These are phyloP conservation scores for Serranus cabrilla DNA, from an alignment of 2,797 vertebrate species.

Conservation along the genomic window DNA sequence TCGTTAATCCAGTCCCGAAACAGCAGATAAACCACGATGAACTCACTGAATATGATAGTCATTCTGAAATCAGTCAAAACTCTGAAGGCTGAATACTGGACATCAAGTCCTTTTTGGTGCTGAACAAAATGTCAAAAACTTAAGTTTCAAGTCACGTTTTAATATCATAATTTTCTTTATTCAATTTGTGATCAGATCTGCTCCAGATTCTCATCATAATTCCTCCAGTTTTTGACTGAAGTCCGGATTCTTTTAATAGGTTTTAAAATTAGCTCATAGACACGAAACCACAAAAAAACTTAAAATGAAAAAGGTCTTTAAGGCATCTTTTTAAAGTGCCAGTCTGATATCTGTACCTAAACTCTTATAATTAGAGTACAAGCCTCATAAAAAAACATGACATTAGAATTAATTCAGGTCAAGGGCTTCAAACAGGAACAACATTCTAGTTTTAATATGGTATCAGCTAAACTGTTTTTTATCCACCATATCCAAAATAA, in stretches of 20 bases:
- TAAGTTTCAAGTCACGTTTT: too few relatives aligned
- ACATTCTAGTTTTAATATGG: background rate
- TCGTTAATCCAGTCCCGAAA: background rate
- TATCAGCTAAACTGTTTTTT: background rate
- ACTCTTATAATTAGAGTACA: background rate
- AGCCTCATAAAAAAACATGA: background rate
- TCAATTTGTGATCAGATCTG: background rate
- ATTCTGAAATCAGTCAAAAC: background rate
- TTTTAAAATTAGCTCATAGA: too few relatives aligned
- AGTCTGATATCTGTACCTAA: too few relatives aligned
- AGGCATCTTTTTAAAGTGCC: too few relatives aligned
- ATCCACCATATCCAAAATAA: background rate
- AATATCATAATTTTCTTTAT: background rate
- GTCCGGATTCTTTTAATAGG: too few relatives aligned
- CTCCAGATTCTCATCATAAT: background rate
- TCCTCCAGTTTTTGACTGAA: too few relatives aligned
- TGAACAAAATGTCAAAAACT: background rate
- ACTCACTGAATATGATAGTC: background rate
- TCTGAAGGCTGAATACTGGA: background rate
- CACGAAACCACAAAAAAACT: too few relatives aligned
- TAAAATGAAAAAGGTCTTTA: too few relatives aligned
- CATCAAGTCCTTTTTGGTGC: background rate
- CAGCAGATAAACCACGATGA: background rate
- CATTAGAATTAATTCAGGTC: background rate
- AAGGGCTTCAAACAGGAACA: background rate